A percentile compares a stretch with the other conserved stretches of the same genome.
These are phyloP conservation scores for Neoniphon sammara DNA, from an alignment of 2,797 vertebrate genomes.

Conservation along the genomic window DNA sequence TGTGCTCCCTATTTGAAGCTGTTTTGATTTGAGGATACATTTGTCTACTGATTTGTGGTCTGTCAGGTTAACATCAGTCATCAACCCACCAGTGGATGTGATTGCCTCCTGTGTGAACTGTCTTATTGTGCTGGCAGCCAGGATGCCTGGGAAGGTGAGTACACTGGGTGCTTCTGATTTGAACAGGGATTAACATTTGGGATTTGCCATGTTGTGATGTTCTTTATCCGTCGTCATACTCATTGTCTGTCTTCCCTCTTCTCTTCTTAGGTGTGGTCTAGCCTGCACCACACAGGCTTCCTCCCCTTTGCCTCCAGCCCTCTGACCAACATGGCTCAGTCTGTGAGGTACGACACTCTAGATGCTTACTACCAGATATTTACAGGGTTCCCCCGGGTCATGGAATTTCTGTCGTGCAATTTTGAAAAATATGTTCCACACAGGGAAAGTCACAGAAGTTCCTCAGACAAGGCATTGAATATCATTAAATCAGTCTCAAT, in stretches of 20 bases:
- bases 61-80: slow-evolving; percentile 91
- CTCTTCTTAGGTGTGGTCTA: slow-evolving; percentile 92
- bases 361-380: not conserved
- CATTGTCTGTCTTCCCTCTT: not conserved
- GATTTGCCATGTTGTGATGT: not conserved
- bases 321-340: slow-evolving; percentile 89
- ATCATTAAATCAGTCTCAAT: no score
- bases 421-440: no score
- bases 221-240: not conserved
- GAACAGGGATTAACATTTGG: not conserved
- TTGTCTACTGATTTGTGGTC: not conserved
- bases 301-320: slow-evolving; percentile 92
- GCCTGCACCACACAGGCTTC: slow-evolving; percentile 95
- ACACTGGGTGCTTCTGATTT: fast-evolving
- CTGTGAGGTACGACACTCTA: slow-evolving; percentile 86
- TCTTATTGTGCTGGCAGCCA: slow-evolving; percentile 91
- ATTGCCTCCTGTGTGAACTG: slow-evolving; percentile 98
- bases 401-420: no score
- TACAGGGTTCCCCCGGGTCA: no score
- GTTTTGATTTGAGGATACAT: not conserved
- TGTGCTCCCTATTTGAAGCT: not conserved
- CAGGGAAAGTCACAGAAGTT: no score
- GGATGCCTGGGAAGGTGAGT: slow-evolving; percentile 94
- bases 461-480: no score
- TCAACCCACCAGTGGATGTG: slow-evolving; percentile 94